Percentiles rank a stretch among this genome's conserved stretches.
phyloP scores from a whole-genome alignment of 1,140 invertebrate species.

The Heliconius melpomene region DNA sequence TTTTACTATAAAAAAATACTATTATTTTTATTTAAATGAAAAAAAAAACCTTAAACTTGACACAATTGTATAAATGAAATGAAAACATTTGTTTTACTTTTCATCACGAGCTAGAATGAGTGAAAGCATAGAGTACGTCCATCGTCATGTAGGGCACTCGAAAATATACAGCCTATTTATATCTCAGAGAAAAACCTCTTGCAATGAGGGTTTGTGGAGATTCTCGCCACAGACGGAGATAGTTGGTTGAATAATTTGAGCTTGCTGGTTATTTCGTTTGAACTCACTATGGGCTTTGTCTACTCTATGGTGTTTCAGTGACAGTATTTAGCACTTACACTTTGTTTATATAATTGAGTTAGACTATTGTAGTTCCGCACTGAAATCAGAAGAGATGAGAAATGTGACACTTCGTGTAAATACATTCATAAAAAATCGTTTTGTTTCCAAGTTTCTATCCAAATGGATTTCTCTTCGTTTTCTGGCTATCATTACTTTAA shows the following conservation, averaged over 20 bases:
- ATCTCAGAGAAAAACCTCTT: constrained; percentile 29
- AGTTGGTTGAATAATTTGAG: constrained; percentile 25
- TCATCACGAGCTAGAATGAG: constrained; percentile 20
- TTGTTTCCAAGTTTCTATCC: too few species aligned
- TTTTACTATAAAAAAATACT: background rate
- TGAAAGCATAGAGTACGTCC: constrained; percentile 19
- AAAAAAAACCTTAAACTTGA: constrained; percentile 14
- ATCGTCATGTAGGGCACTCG: constrained; percentile 31
- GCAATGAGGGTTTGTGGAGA: constrained; percentile 25
- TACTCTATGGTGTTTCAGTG: background rate
- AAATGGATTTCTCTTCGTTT: background rate
- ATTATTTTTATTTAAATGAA: background rate
- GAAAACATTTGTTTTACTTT: constrained; percentile 33
- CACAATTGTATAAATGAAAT: constrained; percentile 29
- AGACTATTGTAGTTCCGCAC: background rate
- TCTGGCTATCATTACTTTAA: too few species aligned
- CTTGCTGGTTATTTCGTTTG: constrained; percentile 6
- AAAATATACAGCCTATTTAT: constrained; percentile 31
- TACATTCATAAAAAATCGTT: background rate
- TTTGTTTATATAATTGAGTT: background rate
- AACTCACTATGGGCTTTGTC: background rate
- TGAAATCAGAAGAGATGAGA: background rate
- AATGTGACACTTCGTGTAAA: background rate
- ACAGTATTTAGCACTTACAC: background rate
- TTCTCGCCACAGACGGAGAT: constrained; percentile 18